phyloP scores from a whole-genome alignment of 2,888 invertebrate genomes.

The Plebejus argus region DNA sequence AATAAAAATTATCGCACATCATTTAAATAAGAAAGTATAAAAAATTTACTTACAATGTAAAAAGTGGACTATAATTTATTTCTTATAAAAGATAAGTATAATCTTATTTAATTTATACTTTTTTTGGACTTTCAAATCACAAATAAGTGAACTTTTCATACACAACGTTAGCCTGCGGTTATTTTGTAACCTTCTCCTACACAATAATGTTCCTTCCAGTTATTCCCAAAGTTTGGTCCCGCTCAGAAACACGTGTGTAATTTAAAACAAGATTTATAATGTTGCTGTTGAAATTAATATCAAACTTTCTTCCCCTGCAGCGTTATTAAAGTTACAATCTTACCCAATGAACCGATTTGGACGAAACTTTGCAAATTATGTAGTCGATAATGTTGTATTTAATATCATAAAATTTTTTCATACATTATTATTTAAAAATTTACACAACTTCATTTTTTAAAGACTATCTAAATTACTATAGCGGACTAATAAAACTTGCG shows the following conservation, averaged over 20 bases:
- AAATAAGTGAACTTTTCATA: neutral
- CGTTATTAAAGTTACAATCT: slow-evolving; percentile 7
- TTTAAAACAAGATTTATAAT: slow-evolving; percentile 15
- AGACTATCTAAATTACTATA: too few species aligned
- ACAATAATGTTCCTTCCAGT: neutral
- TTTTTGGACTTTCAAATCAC: too few species aligned
- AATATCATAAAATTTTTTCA: too few species aligned
- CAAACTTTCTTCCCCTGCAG: neutral
- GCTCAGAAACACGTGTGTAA: slow-evolving; percentile 11
- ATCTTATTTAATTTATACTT: too few species aligned
- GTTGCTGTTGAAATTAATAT: slow-evolving; percentile 11
- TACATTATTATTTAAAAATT: too few species aligned
- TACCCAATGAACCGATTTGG: neutral
- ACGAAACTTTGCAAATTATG: neutral
- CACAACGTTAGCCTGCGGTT: neutral
- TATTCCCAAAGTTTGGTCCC: neutral
- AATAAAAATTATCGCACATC: too few species aligned
- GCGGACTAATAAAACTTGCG: too few species aligned
- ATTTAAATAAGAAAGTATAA: too few species aligned
- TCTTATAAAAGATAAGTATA: too few species aligned
- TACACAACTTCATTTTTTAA: too few species aligned
- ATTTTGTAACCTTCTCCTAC: neutral
- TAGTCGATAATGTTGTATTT: neutral
- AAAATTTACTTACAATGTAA: too few species aligned
- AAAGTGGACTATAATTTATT: too few species aligned